Evolutionary conservation across 2,888 invertebrate genomes (phyloP), one percentile per base, ranked within the genome.

Genomic region (Polydrusus cervinus): DNA sequence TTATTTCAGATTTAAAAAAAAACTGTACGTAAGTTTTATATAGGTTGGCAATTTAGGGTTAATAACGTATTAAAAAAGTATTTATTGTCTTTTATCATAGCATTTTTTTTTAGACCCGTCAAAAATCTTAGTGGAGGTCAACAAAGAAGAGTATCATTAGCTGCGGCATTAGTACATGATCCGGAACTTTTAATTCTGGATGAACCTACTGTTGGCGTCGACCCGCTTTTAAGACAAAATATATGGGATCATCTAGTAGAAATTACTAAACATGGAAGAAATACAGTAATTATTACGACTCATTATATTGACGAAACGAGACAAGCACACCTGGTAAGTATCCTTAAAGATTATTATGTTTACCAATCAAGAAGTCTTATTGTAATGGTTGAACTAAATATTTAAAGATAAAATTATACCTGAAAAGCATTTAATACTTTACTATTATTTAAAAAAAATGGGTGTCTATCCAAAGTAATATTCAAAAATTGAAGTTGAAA

Each of bases 261-360:
- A 84, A 95, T 97, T 84, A 95, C 97, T 81, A 94, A 94, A 88
- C 93, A 94, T 78, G 94, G 95, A 47, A 93, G 95, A 87, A 97
- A 96, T 87, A 97, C 97, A 18, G 97, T 97, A 81, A 96, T 95
- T 80, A 94, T 95, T 77, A 95, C 95, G 80, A 95, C 97, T 85
- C 95, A 98, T 92, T 98, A 98, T 85, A 97, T 97, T 77, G 97
- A 98, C 87, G 97, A 98, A 88, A 97, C 97, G 18, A 88, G 95
- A 80, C 96, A 96, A 88, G 96, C 96, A 76, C 95, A 96, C 85
- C 91, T 94, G 85, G 96, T 96, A 87, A 91, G 91, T 70, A 51
- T 10, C 16, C n/a, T 9, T 13, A 43, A 43, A n/a, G 11, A n/a
- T n/a, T 43, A 9, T 34, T 34, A 25, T 25, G 25, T 25, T 25